These are phyloP conservation scores for Brotula barbata DNA, from an alignment of 2,797 vertebrate species.

Conservation along the genomic window DNA sequence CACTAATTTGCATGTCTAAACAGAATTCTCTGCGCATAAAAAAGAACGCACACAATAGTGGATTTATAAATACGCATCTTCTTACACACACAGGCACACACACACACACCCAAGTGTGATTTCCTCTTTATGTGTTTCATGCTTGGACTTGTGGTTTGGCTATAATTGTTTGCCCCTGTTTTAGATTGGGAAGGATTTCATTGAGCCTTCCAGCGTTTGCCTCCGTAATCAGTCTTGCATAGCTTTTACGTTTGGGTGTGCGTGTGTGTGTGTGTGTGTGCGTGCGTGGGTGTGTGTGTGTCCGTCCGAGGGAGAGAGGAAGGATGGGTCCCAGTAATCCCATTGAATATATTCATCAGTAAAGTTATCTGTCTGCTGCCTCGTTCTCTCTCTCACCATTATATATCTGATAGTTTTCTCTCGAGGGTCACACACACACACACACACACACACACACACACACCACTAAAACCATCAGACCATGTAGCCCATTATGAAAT, in stretches of 20 bases:
- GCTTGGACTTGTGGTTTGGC: not conserved
- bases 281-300: not conserved
- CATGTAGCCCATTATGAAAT: slow-evolving; percentile 58
- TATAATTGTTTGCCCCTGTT: slow-evolving; percentile 15
- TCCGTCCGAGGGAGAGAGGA: not conserved
- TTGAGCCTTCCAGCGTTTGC: slow-evolving; percentile 14
- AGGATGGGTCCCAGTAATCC: too few relatives aligned
- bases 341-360: slow-evolving; percentile 16
- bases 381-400: not conserved
- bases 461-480: slow-evolving; percentile 40
- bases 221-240: slow-evolving; percentile 12
- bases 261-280: too few relatives aligned
- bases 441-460: slow-evolving; percentile 2
- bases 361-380: slow-evolving; percentile 6
- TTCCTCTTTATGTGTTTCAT: slow-evolving; percentile 13
- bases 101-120: not conserved
- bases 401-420: too few relatives aligned
- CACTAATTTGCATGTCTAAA: slow-evolving; percentile 14
- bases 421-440: not conserved
- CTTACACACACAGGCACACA: not conserved
- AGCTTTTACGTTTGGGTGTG: not conserved
- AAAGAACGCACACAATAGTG: slow-evolving; percentile 12
- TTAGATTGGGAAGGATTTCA: slow-evolving; percentile 19
- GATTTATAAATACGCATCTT: slow-evolving; percentile 1
- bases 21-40: slow-evolving; percentile 17